These are phyloP conservation scores for Hyperoodon ampullatus DNA, from an alignment of 2,113 vertebrate species.

Conservation along the genomic window DNA sequence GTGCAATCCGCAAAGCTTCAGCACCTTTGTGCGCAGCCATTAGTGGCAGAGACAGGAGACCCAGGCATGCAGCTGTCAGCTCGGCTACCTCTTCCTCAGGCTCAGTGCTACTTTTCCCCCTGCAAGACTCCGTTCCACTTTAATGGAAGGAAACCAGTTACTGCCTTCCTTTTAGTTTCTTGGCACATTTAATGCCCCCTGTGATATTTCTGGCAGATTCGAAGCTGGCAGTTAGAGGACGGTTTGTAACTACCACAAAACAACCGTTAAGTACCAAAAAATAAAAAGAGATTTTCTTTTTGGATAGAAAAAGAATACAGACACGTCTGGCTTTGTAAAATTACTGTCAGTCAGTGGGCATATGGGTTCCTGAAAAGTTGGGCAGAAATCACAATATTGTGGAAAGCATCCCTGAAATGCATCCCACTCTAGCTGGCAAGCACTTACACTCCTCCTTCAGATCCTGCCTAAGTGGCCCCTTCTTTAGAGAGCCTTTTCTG, in stretches of 20 bases:
- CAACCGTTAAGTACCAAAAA: conserved; percentile 57
- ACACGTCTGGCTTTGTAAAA: conserved; percentile 60
- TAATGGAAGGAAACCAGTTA: neutral
- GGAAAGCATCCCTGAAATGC: conserved; percentile 44
- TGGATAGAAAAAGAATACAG: conserved; percentile 54
- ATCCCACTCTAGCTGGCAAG: conserved; percentile 65
- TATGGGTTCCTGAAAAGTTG: conserved; percentile 70
- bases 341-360: conserved; percentile 72
- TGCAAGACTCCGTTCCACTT: neutral
- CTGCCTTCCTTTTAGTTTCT: conserved; percentile 39
- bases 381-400: conserved; percentile 71
- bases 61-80: neutral
- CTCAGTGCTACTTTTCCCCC: neutral
- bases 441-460: neutral
- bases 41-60: neutral
- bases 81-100: neutral
- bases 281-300: conserved; percentile 53
- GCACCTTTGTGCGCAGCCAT: neutral
- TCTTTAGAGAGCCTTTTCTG: conserved; percentile 34
- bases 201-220: conserved; percentile 60
- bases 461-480: neutral
- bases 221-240: conserved; percentile 54
- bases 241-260: conserved; percentile 62
- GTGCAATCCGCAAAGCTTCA: neutral
- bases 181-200: conserved; percentile 28